A percentile compares a stretch with the other conserved stretches of the same genome.
phyloP scores from a whole-genome alignment of 2,113 vertebrate species.

The Serilophus lunatus region DNA sequence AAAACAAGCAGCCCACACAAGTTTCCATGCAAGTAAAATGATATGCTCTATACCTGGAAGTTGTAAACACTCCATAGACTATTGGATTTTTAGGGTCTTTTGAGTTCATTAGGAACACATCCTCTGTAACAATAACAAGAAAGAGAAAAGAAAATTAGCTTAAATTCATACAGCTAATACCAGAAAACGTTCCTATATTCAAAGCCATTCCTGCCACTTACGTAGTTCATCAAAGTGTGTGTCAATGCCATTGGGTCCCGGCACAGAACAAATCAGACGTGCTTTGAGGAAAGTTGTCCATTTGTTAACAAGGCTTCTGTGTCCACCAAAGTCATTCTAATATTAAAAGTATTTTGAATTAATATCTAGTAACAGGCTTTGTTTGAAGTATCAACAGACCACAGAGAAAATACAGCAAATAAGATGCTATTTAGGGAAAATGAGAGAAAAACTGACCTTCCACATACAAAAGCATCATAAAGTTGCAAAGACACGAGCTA shows the following conservation, averaged over 20 bases:
- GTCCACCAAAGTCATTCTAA: conserved; percentile 96
- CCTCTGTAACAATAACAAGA: conserved; percentile 78
- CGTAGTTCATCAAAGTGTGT: conserved; percentile 98
- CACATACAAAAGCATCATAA: neutral
- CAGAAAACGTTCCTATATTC: neutral
- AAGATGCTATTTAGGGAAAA: neutral
- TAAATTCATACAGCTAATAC: neutral
- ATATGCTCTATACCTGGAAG: conserved; percentile 86
- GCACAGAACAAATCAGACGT: conserved; percentile 93
- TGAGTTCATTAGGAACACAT: conserved; percentile 94
- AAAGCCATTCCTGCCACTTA: conserved; percentile 71
- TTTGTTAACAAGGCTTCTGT: conserved; percentile 97
- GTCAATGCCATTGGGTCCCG: conserved; percentile 94
- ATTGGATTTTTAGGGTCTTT: conserved; percentile 97
- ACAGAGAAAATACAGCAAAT: neutral
- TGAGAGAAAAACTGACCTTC: neutral
- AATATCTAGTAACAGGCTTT: neutral
- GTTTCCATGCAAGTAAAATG: neutral
- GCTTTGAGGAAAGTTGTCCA: conserved; percentile 99
- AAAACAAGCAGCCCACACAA: neutral
- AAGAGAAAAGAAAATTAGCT: neutral
- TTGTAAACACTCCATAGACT: conserved; percentile 95
- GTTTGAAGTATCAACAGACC: neutral
- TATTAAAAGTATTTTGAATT: neutral
- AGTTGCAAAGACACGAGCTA: neutral